phyloP scores from a whole-genome alignment of 2,113 vertebrate species.

The Mastomys natalensis region DNA sequence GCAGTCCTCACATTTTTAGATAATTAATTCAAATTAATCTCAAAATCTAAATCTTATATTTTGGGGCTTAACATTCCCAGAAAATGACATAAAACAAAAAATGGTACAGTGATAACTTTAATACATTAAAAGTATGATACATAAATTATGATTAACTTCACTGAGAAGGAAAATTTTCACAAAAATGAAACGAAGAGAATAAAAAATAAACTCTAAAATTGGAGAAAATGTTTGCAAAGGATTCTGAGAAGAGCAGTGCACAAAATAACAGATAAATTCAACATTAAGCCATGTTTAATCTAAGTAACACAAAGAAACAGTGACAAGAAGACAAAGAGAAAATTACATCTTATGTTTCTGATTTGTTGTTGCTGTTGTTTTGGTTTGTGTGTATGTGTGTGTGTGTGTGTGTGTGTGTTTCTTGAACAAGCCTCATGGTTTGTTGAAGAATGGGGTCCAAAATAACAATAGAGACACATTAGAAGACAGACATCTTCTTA shows the following conservation, averaged over 20 bases:
- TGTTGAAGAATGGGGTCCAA: neutral
- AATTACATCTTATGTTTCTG: too few species aligned
- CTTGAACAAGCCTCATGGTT: neutral
- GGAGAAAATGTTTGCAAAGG: neutral
- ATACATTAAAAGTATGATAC: neutral
- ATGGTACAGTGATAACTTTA: neutral
- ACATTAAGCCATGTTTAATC: neutral
- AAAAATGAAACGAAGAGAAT: neutral
- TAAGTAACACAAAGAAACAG: neutral
- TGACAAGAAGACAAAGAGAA: neutral
- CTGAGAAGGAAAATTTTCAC: neutral
- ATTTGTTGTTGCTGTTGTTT: too few species aligned
- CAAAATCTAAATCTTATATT: neutral
- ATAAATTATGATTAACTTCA: neutral
- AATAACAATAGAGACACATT: neutral
- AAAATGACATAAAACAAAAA: neutral
- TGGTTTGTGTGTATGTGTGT: too few species aligned
- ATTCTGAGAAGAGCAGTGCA: neutral
- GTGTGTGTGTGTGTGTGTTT: too few species aligned
- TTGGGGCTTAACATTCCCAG: neutral
- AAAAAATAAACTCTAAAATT: neutral
- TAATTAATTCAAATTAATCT: conserved; percentile 11
- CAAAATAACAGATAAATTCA: neutral
- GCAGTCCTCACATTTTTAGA: neutral
- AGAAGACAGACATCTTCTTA: neutral